A percentile compares a stretch with the other conserved stretches of the same genome.
phyloP scores from a whole-genome alignment of 2,888 invertebrate species.

The Crepidodera aurea region DNA sequence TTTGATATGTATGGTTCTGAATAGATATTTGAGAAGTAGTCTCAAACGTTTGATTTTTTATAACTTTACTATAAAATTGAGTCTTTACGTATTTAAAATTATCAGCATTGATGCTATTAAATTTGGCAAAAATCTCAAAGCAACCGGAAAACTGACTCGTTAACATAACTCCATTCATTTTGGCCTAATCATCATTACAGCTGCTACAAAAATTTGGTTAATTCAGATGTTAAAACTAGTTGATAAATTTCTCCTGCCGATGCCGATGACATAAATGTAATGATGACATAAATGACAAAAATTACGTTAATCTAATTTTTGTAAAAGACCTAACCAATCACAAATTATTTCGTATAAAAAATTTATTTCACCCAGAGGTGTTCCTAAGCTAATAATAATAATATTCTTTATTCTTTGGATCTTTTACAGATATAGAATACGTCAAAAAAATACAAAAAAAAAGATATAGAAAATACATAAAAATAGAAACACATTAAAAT shows the following conservation, averaged over 20 bases:
- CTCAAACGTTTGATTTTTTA: slow-evolving; percentile 9
- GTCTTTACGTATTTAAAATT: slow-evolving; percentile 45
- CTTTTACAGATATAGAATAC: no score
- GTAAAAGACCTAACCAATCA: no score
- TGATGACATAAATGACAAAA: background rate
- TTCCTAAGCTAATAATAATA: no score
- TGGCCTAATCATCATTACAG: background rate
- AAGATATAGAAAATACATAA: no score
- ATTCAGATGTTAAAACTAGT: slow-evolving; percentile 15
- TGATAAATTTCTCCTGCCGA: background rate
- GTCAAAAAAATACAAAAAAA: no score
- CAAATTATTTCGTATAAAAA: no score
- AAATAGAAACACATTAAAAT: no score
- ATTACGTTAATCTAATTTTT: no score
- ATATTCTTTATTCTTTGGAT: no score
- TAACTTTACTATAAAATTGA: slow-evolving; percentile 41
- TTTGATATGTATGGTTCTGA: slow-evolving; percentile 42
- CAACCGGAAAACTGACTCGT: slow-evolving; percentile 37
- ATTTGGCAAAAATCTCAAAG: slow-evolving; percentile 41
- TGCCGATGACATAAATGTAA: slow-evolving; percentile 10
- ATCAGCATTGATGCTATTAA: slow-evolving; percentile 38
- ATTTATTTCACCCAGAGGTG: no score
- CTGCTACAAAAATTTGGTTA: slow-evolving; percentile 12
- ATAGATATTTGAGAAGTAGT: slow-evolving; percentile 18
- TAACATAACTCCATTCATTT: slow-evolving; percentile 27